A percentile compares a stretch with the other conserved stretches of the same genome.
Conservation (phyloP, 2,888 invertebrate genomes). For the Brassicogethes aeneus region DNA sequence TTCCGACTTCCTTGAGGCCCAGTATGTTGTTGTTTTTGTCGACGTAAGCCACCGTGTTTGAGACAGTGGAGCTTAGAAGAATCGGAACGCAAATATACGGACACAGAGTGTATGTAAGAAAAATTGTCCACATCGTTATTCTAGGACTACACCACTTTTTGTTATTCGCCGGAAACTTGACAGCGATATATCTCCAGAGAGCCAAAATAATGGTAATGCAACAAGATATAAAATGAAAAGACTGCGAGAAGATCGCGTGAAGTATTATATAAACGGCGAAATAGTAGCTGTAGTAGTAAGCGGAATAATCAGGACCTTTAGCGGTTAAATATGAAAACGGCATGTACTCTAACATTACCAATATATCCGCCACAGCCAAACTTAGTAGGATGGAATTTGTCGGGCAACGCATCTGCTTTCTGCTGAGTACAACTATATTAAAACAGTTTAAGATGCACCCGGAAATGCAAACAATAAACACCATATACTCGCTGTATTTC, state of each 20-base stretch:
- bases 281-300: slow-evolving; percentile 53
- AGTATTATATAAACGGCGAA: slow-evolving; percentile 79
- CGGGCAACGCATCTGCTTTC: slow-evolving; percentile 81
- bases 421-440: slow-evolving; percentile 86
- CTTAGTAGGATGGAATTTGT: slow-evolving; percentile 88
- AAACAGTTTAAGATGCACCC: slow-evolving; percentile 84
- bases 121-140: slow-evolving; percentile 66
- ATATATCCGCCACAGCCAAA: slow-evolving; percentile 81
- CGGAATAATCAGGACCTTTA: slow-evolving; percentile 41
- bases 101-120: slow-evolving; percentile 72
- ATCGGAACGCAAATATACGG: slow-evolving; percentile 77
- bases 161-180: slow-evolving; percentile 73
- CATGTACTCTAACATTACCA: slow-evolving; percentile 92
- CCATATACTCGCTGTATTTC: slow-evolving; percentile 73
- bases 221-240: slow-evolving; percentile 83
- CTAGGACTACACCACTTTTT: slow-evolving; percentile 73
- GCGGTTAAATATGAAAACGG: slow-evolving; percentile 73
- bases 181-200: slow-evolving; percentile 83
- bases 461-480: slow-evolving; percentile 77
- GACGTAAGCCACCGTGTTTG: slow-evolving; percentile 26
- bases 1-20: slow-evolving; percentile 9
- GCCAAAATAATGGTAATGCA: slow-evolving; percentile 88
- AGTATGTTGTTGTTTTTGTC: slow-evolving; percentile 42
- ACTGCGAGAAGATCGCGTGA: slow-evolving; percentile 83
- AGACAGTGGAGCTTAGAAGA: slow-evolving; percentile 44